Evolutionary conservation across 1,140 invertebrate genomes (phyloP), one percentile per base, ranked within the genome.

Genomic region (Cherax destructor): DNA sequence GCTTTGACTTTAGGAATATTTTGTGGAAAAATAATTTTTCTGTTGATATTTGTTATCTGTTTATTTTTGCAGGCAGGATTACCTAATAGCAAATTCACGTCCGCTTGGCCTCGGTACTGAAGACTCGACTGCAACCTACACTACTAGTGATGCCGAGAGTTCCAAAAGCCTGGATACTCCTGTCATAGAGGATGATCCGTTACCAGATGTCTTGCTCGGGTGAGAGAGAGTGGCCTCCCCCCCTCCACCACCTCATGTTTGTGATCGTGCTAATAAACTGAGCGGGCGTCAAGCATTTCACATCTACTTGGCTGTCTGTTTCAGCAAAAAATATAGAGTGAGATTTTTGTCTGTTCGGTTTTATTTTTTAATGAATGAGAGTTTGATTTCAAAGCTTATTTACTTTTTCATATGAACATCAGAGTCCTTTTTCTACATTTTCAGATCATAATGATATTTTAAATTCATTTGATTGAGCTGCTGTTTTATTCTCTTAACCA

Each of bases 321-420:
- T 95, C 95, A 18, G 94, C 95, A 47, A 95, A 96, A 93, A 95
- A 95, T 90, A 94, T 96, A 65, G 94, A 95, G 95, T 96, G 94
- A 94, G 95, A 94, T 56, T 85, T n/a, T 49, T 59, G 30, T 41
- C 30, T n/a, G 30, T 41, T 41, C 2, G 52, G 9, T 56, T 56
- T 56, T 4, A 6, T 56, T 56, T 56, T 69, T 65, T 24, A n/a
- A 56, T 61, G 61, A 61, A n/a, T 21, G 21, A 9, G 9, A 76
- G 30, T 9, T 76, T 76, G 9, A 69, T 69, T 18, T 18, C 18
- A 16, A 18, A 49, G 78, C 24, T 18, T 21, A 49, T 4, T 52
- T 59, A n/a, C 5, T n/a, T 52, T 81, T 50, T 56, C 3, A n/a
- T 49, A 52, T 49, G 1, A 13, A 5, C 13, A 13, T 56, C 52